Percentiles rank a stretch among this genome's conserved stretches.
Evolutionary conservation across 2,113 vertebrate genomes (phyloP).

Genomic region (Hoplias malabaricus): DNA sequence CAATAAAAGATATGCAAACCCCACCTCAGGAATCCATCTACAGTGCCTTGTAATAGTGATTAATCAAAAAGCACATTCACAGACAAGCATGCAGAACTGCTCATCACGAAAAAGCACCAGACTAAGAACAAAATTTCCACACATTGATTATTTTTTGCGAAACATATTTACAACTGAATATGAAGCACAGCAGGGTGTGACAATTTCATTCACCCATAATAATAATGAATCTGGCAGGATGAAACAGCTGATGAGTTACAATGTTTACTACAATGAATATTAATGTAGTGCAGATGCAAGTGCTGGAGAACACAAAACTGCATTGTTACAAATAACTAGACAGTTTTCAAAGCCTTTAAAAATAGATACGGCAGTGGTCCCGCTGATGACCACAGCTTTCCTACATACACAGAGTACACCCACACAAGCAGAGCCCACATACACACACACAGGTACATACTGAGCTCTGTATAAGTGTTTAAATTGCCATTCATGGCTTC

Average conservation of each 20-base stretch:
- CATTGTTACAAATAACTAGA: not conserved
- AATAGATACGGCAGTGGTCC: not conserved
- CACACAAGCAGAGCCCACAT: constrained; percentile 21
- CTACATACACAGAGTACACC: not conserved
- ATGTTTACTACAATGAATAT: constrained; percentile 32
- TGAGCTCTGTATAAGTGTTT: too few species aligned
- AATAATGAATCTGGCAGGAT: constrained; percentile 34
- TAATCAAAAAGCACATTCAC: constrained; percentile 26
- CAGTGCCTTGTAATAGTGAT: constrained; percentile 25
- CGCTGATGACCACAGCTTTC: not conserved
- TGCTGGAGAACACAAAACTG: not conserved
- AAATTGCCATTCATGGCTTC: constrained; percentile 10
- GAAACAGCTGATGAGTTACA: constrained; percentile 38
- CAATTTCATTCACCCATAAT: constrained; percentile 45
- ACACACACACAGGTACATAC: too few species aligned
- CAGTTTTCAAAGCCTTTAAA: not conserved
- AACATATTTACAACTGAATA: constrained; percentile 43
- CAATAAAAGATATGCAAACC: constrained; percentile 6
- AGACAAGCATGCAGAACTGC: constrained; percentile 8
- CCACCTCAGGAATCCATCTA: constrained; percentile 11
- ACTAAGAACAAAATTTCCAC: constrained; percentile 27
- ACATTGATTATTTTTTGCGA: constrained; percentile 37
- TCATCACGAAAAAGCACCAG: constrained; percentile 26
- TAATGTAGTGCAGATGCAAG: constrained; percentile 22
- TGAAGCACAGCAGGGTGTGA: constrained; percentile 41